A percentile compares a stretch with the other conserved stretches of the same genome.
Evolutionary conservation across 2,113 vertebrate genomes (phyloP).

Genomic region (Hydrochoerus hydrochaeris): DNA sequence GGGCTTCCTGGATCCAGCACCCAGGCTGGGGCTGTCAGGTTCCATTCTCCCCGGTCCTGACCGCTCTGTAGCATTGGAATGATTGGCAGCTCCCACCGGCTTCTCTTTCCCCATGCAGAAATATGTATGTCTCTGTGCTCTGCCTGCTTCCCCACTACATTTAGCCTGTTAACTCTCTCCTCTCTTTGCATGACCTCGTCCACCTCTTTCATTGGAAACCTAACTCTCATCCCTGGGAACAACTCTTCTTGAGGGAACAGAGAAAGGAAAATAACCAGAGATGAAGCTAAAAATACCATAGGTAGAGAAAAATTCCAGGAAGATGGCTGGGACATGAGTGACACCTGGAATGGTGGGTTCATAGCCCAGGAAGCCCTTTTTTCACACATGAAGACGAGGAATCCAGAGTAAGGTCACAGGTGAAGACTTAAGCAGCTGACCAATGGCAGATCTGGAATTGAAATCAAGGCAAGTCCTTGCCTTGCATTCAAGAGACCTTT

Average conservation of each 20-base stretch:
- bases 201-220: background rate
- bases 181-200: background rate
- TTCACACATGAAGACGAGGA: background rate
- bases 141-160: background rate
- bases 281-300: background rate
- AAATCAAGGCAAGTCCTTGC: background rate
- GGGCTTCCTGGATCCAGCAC: background rate
- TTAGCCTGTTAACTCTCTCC: background rate
- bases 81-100: rapidly evolving
- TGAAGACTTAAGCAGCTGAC: background rate
- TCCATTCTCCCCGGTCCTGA: rapidly evolving
- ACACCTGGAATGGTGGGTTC: background rate
- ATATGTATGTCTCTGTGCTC: background rate
- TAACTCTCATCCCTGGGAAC: background rate
- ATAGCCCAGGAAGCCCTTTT: background rate
- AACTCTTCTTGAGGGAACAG: background rate
- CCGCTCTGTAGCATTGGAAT: rapidly evolving
- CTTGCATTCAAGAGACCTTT: background rate
- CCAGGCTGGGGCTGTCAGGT: rapidly evolving
- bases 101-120: background rate
- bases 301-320: background rate
- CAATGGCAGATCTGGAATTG: background rate
- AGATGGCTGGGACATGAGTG: background rate
- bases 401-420: background rate
- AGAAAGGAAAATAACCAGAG: background rate